Percentiles rank a stretch among this genome's conserved stretches.
These are phyloP conservation scores for Threskiornis aethiopicus DNA, from an alignment of 2,797 vertebrate species.

Conservation along the genomic window DNA sequence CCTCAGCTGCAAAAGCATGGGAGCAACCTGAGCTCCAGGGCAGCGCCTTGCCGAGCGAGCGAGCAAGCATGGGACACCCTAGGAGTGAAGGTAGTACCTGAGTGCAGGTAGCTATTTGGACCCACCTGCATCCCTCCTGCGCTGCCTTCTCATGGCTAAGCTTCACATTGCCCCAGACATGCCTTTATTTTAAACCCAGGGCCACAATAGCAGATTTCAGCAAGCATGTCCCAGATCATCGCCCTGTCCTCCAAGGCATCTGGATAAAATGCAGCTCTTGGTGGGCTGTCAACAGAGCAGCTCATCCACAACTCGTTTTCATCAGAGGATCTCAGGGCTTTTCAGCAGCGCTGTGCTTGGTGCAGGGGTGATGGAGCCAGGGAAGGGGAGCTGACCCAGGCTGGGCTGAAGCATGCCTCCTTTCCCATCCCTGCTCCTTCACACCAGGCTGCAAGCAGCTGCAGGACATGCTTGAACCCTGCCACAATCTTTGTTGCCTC, in stretches of 20 bases:
- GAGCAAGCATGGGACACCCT: neutral
- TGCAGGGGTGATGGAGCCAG: neutral
- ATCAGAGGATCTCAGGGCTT: neutral
- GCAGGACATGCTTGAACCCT: neutral
- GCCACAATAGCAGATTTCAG: neutral
- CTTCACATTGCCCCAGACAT: neutral
- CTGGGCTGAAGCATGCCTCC: neutral
- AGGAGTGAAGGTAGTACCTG: neutral
- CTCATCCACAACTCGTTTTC: neutral
- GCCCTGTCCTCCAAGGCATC: neutral
- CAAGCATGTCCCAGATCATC: neutral
- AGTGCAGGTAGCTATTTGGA: accelerated
- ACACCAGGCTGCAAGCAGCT: neutral
- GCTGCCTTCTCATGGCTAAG: neutral
- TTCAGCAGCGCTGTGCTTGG: neutral
- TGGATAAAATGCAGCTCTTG: neutral
- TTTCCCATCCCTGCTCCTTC: neutral
- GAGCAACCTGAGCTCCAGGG: neutral
- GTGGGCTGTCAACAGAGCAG: neutral
- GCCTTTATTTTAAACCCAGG: neutral
- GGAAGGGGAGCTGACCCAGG: neutral
- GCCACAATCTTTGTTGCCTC: neutral
- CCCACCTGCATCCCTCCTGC: neutral
- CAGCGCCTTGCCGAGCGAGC: accelerated
- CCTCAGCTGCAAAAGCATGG: neutral